These are phyloP conservation scores for Dendrocincla tyrannina DNA, from an alignment of 2,797 vertebrate species.

Conservation along the genomic window DNA sequence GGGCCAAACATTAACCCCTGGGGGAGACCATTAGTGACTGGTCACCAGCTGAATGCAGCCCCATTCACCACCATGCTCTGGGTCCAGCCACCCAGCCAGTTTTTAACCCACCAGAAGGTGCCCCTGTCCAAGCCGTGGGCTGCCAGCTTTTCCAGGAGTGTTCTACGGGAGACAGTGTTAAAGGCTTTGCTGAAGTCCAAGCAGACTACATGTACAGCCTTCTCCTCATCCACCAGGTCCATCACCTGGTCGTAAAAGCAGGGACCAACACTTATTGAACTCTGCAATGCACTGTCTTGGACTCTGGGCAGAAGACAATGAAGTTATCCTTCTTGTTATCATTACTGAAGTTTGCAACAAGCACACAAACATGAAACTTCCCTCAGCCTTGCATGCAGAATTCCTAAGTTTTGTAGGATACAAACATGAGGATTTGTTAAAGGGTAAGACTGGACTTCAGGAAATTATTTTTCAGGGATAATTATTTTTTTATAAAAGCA, in stretches of 20 bases:
- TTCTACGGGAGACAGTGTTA: background rate
- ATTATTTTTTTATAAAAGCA: background rate
- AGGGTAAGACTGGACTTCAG: background rate
- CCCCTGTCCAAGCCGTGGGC: rapidly evolving
- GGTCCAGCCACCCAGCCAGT: rapidly evolving
- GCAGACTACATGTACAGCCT: background rate
- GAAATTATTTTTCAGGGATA: background rate
- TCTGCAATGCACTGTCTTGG: background rate
- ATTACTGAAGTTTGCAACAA: background rate
- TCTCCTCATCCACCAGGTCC: rapidly evolving
- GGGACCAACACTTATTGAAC: background rate
- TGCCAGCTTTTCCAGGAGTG: background rate
- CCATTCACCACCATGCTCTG: background rate
- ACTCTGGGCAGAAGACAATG: background rate
- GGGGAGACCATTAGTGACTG: background rate
- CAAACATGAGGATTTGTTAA: background rate
- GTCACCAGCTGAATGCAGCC: background rate
- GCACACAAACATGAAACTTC: rapidly evolving
- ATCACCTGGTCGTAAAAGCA: background rate
- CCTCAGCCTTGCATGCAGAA: background rate
- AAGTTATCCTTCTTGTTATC: background rate
- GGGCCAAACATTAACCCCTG: background rate
- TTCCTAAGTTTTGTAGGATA: background rate
- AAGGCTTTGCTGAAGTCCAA: background rate
- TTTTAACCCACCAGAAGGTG: background rate